Evolutionary conservation across 2,113 vertebrate genomes (phyloP).

Genomic region (Oxyruncus cristatus): DNA sequence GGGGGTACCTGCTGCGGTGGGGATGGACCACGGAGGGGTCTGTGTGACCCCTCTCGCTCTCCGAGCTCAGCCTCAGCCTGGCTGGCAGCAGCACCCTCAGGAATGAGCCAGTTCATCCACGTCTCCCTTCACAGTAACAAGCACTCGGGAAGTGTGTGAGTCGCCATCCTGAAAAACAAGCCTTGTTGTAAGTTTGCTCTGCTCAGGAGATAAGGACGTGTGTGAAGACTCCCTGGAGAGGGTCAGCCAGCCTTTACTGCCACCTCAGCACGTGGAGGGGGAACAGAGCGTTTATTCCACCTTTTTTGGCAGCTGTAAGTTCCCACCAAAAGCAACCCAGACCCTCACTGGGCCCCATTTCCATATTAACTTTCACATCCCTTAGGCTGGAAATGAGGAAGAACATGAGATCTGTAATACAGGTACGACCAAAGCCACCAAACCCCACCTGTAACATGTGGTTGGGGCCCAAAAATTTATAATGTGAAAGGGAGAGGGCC

Average conservation of each 20-base stretch:
- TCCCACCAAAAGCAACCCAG: background rate
- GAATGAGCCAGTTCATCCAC: too few relatives aligned
- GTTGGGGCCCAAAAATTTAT: background rate
- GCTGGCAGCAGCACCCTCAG: background rate
- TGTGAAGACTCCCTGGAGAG: background rate
- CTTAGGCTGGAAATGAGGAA: background rate
- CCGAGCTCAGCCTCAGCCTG: background rate
- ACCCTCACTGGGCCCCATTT: background rate
- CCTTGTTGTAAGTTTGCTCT: background rate
- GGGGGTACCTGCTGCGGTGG: background rate
- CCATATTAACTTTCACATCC: background rate
- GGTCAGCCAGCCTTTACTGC: background rate
- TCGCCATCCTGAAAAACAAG: background rate
- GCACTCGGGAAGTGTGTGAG: background rate
- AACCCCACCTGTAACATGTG: background rate
- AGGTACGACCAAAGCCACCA: background rate
- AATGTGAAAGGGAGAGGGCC: background rate
- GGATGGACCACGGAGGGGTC: accelerated
- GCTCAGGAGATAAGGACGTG: background rate
- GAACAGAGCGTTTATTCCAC: background rate
- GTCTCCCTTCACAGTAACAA: too few relatives aligned
- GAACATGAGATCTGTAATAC: background rate
- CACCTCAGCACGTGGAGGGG: background rate
- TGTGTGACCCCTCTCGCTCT: background rate
- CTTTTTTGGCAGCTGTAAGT: background rate